Conservation (phyloP, 2,113 vertebrate genomes). For the Talpa occidentalis region DNA sequence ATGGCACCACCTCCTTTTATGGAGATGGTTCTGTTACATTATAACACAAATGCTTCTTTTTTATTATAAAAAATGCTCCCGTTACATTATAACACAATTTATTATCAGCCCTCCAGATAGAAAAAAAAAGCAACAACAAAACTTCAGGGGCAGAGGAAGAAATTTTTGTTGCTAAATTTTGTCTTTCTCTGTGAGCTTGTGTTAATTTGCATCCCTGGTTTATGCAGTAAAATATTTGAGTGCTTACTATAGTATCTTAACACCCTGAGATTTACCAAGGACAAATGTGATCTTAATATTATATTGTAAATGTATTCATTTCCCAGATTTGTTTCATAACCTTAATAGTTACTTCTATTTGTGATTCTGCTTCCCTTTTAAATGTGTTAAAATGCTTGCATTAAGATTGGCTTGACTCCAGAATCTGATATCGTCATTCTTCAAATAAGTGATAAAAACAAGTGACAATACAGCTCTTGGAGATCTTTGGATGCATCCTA, state of each 20-base stretch:
- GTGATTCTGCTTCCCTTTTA: constrained; percentile 71
- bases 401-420: constrained; percentile 72
- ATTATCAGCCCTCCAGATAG: neutral
- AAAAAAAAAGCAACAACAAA: neutral
- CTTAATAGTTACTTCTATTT: constrained; percentile 64
- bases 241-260: constrained; percentile 52
- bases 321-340: constrained; percentile 67
- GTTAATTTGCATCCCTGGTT: constrained; percentile 38
- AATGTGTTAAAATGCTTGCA: constrained; percentile 78
- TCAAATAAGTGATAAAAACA: constrained; percentile 70
- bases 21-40: neutral
- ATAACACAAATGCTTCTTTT: too few relatives aligned
- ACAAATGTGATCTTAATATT: constrained; percentile 61
- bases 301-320: constrained; percentile 56
- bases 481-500: constrained; percentile 58
- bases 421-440: constrained; percentile 58
- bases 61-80: too few relatives aligned
- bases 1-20: too few relatives aligned
- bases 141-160: neutral
- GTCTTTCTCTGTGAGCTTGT: constrained; percentile 17
- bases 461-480: constrained; percentile 50
- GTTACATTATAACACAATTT: neutral
- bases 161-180: constrained; percentile 9
- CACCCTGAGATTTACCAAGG: constrained; percentile 65
- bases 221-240: constrained; percentile 44